Conservation (phyloP, 2,888 invertebrate species). For the Cosmopolites sordidus region DNA sequence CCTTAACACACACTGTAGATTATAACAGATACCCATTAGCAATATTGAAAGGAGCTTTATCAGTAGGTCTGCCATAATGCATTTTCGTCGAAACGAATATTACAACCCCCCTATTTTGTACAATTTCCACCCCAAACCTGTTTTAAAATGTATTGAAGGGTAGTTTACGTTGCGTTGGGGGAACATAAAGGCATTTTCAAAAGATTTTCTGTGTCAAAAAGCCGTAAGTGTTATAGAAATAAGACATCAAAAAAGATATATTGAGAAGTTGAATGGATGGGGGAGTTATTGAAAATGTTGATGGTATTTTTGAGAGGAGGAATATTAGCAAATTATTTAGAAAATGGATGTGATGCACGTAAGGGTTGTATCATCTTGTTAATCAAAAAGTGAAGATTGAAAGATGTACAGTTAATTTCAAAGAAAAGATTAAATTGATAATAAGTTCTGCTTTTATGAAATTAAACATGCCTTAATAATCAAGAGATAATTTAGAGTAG, state of each 20-base stretch:
- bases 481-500: no score
- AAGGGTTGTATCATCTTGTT: no score
- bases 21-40: no score
- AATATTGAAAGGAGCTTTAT: slow-evolving; percentile 1
- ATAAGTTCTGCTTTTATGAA: no score
- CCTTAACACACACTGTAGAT: no score
- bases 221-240: slow-evolving; percentile 15
- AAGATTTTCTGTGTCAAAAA: slow-evolving; percentile 16
- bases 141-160: slow-evolving; percentile 15
- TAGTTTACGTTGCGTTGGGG: slow-evolving; percentile 9
- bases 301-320: not conserved
- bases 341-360: not conserved
- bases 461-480: no score
- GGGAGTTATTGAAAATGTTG: slow-evolving; percentile 1
- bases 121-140: slow-evolving; percentile 5
- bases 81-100: slow-evolving; percentile 2
- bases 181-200: slow-evolving; percentile 14
- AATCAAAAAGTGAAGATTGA: no score
- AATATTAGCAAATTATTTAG: not conserved
- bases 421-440: no score
- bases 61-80: not conserved
- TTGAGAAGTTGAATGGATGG: not conserved
- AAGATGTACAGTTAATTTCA: no score
- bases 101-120: slow-evolving; percentile 6
- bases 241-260: slow-evolving; percentile 11